Conservation (phyloP, 2,113 vertebrate species). For the Cricetomys ansorgei region DNA sequence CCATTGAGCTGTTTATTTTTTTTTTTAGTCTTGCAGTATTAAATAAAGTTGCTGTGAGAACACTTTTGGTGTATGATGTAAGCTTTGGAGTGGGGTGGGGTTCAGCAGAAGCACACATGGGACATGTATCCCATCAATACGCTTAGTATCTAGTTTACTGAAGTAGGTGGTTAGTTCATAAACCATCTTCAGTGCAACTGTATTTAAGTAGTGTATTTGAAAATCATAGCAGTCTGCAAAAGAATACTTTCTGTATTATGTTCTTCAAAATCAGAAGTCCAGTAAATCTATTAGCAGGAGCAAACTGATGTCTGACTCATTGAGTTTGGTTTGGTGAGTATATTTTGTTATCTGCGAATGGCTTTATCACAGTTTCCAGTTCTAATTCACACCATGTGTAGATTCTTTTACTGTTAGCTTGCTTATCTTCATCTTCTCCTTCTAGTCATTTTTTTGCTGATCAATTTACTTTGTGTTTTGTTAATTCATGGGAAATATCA, state of each 20-base stretch:
- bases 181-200: neutral
- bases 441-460: neutral
- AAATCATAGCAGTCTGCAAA: neutral
- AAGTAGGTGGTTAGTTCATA: neutral
- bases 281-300: neutral
- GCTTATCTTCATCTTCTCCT: rapidly evolving
- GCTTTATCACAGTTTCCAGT: neutral
- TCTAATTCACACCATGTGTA: neutral
- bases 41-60: neutral
- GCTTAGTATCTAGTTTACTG: neutral
- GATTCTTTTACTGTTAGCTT: neutral
- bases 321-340: no score
- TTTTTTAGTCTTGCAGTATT: neutral
- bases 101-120: neutral
- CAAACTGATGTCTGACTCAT: neutral
- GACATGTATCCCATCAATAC: no score
- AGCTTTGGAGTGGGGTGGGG: rapidly evolving
- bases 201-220: neutral
- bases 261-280: neutral
- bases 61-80: neutral
- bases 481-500: neutral
- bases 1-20: neutral
- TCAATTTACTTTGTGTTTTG: neutral
- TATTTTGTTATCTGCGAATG: neutral
- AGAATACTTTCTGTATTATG: neutral